Evolutionary conservation across 2,797 vertebrate species (phyloP).

Genomic region (Ataeniobius toweri): DNA sequence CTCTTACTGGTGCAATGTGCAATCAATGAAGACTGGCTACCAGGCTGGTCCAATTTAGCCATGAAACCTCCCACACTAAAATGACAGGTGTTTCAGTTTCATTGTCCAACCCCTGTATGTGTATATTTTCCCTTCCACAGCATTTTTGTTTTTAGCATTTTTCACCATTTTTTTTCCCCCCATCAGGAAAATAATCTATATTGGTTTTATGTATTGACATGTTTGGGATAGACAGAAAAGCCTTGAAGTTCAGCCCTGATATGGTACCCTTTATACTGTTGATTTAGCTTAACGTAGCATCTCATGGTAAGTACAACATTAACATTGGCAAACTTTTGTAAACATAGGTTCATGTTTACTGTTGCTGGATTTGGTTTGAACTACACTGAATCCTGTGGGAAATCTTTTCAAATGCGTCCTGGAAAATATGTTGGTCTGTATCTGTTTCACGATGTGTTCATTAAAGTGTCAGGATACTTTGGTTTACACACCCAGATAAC

Average conservation of each 20-base stretch:
- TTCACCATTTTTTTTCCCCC: not conserved
- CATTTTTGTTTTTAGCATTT: not conserved
- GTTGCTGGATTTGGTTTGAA: not conserved
- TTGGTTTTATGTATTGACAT: not conserved
- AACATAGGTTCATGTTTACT: not conserved
- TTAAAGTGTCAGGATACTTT: not conserved
- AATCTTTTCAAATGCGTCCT: constrained; percentile 5
- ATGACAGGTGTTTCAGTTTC: no score
- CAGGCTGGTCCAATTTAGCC: no score
- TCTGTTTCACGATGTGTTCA: constrained; percentile 9
- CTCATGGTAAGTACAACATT: no score
- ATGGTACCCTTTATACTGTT: no score
- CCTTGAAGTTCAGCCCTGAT: not conserved
- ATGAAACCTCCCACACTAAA: no score
- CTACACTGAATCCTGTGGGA: constrained; percentile 7
- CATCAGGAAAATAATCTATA: not conserved
- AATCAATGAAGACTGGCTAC: no score
- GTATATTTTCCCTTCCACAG: no score
- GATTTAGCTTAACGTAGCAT: no score
- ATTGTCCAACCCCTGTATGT: no score
- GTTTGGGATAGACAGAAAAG: not conserved
- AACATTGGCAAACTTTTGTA: no score
- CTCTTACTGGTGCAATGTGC: no score
- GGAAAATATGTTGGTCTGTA: constrained; percentile 7
- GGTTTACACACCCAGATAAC: constrained; percentile 10